Evolutionary conservation across 2,113 vertebrate genomes (phyloP).

Genomic region (Monopterus albus): DNA sequence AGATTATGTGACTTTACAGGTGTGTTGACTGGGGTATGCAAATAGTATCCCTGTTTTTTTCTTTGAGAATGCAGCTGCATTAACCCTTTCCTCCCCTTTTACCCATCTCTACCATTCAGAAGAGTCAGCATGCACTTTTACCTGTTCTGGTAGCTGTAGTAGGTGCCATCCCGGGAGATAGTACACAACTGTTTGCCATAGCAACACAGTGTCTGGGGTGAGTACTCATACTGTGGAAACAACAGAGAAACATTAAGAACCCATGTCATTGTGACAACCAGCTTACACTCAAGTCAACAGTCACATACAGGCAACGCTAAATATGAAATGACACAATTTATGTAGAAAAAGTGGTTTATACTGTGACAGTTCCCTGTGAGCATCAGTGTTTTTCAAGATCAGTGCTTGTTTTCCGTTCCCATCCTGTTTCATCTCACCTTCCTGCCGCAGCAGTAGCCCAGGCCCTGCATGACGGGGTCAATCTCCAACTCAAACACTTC

Average conservation of each 20-base stretch:
- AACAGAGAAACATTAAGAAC: conserved; percentile 35
- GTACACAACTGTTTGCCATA: conserved; percentile 98
- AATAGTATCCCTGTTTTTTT: neutral
- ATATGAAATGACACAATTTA: neutral
- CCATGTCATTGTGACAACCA: neutral
- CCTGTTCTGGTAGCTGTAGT: conserved; percentile 99
- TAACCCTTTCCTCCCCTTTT: neutral
- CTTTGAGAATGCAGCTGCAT: neutral
- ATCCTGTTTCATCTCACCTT: conserved; percentile 84
- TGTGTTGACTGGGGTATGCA: no score
- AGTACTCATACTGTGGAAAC: conserved; percentile 94
- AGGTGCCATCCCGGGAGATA: conserved; percentile 96
- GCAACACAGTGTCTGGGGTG: conserved; percentile 98
- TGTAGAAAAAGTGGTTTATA: neutral
- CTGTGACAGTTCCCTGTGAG: neutral
- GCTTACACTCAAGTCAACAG: neutral
- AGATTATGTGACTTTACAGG: neutral
- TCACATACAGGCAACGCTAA: neutral
- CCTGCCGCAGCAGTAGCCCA: conserved; percentile 97
- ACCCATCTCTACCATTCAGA: neutral
- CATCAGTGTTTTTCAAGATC: neutral
- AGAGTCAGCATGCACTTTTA: conserved; percentile 58
- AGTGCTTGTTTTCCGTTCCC: neutral
- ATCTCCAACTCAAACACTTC: conserved; percentile 98
- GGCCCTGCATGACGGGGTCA: conserved; percentile 96